These are phyloP conservation scores for Scaptomyza montana DNA, from an alignment of 1,140 invertebrate species.

Conservation along the genomic window DNA sequence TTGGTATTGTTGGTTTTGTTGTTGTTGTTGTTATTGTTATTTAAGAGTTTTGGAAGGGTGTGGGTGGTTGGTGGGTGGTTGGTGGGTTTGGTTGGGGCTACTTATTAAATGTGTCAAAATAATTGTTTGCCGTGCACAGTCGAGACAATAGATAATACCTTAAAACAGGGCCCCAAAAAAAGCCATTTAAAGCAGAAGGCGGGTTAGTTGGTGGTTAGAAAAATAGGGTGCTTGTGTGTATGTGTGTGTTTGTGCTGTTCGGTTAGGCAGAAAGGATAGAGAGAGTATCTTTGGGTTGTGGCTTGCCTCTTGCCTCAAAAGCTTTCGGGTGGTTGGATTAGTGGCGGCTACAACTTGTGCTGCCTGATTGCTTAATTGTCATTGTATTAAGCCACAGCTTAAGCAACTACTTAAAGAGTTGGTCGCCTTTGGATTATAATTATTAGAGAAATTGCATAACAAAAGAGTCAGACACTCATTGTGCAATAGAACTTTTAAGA, in stretches of 20 bases:
- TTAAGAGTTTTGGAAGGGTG: conserved; percentile 2
- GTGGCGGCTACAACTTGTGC: conserved; percentile 47
- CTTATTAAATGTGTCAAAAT: conserved; percentile 71
- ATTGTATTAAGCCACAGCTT: conserved; percentile 55
- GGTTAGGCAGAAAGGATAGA: not conserved
- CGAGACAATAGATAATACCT: conserved; percentile 27
- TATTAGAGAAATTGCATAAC: not conserved
- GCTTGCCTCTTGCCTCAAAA: conserved; percentile 3
- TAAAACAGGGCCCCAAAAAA: conserved; percentile 15
- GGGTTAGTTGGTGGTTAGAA: conserved; percentile 40
- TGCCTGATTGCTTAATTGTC: conserved; percentile 54
- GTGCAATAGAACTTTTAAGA: too few species aligned
- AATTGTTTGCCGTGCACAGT: conserved; percentile 54
- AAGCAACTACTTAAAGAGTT: conserved; percentile 1
- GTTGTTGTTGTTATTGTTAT: conserved; percentile 29
- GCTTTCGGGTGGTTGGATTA: conserved; percentile 23
- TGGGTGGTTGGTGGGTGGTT: too few species aligned
- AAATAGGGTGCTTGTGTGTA: conserved; percentile 18
- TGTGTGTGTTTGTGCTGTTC: conserved; percentile 8
- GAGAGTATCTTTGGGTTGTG: not conserved
- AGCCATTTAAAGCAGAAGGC: conserved; percentile 40
- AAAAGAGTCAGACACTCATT: too few species aligned
- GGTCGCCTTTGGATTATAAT: conserved; percentile 6
- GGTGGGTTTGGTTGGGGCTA: conserved; percentile 29
- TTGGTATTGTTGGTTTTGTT: conserved; percentile 13